Percentiles rank a stretch among this genome's conserved stretches.
phyloP scores from a whole-genome alignment of 2,797 vertebrate genomes.

The Sitta carolinensis region DNA sequence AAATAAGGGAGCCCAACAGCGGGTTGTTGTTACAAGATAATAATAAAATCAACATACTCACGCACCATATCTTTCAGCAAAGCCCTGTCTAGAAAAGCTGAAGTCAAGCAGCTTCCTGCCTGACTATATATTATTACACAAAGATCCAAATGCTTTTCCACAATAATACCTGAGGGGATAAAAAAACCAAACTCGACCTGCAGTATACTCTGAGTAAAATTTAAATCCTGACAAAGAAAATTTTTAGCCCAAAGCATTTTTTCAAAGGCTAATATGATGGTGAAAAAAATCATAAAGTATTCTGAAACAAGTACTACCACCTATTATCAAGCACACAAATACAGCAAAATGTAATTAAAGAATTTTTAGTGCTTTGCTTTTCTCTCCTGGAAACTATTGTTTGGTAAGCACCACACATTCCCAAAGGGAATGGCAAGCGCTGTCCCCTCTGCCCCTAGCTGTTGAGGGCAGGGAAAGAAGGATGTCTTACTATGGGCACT shows the following conservation, averaged over 20 bases:
- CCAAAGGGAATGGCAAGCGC: background rate
- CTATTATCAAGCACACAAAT: background rate
- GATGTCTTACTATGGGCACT: background rate
- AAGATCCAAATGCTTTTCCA: background rate
- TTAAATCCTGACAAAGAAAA: background rate
- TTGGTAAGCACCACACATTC: background rate
- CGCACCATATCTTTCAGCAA: background rate
- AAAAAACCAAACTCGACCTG: background rate
- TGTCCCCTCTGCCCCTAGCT: background rate
- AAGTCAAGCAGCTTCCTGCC: background rate
- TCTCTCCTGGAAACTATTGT: background rate
- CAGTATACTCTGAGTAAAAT: background rate
- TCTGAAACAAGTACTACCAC: background rate
- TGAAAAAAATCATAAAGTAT: background rate
- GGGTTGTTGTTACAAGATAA: background rate
- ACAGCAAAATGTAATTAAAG: background rate
- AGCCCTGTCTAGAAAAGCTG: background rate
- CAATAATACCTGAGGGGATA: background rate
- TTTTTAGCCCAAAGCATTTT: background rate
- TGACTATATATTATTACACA: background rate
- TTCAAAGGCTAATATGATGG: background rate
- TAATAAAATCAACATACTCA: conserved; percentile 22
- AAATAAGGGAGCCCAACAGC: conserved; percentile 42
- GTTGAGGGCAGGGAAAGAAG: background rate
- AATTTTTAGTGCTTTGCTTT: background rate